Conservation (phyloP, 2,113 vertebrate genomes). For the Albula glossodonta region DNA sequence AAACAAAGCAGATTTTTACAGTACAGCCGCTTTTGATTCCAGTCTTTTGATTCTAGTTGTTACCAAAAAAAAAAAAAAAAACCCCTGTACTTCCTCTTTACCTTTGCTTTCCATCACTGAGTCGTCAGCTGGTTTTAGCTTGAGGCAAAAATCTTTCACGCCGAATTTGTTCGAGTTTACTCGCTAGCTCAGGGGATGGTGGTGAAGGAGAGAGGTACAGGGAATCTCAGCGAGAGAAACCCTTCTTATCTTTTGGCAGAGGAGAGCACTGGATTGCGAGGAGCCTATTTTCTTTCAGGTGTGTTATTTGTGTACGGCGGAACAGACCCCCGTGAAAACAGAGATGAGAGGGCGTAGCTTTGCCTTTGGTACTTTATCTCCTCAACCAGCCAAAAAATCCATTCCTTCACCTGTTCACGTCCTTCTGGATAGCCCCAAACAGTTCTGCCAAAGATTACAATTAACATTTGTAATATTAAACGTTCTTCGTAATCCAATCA, state of each 20-base stretch:
- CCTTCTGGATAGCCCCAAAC: too few relatives aligned
- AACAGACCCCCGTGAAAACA: neutral
- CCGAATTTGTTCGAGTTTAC: slow-evolving; percentile 20
- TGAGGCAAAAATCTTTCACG: slow-evolving; percentile 20
- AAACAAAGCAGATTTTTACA: neutral
- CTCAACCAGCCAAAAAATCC: too few relatives aligned
- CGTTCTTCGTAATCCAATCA: too few relatives aligned
- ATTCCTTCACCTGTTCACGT: too few relatives aligned
- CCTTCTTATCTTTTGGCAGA: neutral
- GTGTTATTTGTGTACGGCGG: slow-evolving; percentile 22
- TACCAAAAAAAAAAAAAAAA: neutral
- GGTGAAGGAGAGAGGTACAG: neutral
- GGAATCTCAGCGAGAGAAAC: neutral
- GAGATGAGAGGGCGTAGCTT: neutral
- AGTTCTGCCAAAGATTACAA: too few relatives aligned
- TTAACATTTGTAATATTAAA: too few relatives aligned
- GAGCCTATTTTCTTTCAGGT: neutral
- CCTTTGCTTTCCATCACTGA: neutral
- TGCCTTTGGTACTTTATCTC: slow-evolving; percentile 2
- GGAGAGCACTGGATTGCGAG: neutral
- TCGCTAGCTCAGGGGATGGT: neutral
- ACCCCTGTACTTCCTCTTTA: neutral
- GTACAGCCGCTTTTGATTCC: neutral
- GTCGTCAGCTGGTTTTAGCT: neutral
- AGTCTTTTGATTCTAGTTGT: neutral